Evolutionary conservation across 2,113 vertebrate species (phyloP), one percentile per base, ranked within the genome.

Genomic region (Nycticryphes semicollaris): DNA sequence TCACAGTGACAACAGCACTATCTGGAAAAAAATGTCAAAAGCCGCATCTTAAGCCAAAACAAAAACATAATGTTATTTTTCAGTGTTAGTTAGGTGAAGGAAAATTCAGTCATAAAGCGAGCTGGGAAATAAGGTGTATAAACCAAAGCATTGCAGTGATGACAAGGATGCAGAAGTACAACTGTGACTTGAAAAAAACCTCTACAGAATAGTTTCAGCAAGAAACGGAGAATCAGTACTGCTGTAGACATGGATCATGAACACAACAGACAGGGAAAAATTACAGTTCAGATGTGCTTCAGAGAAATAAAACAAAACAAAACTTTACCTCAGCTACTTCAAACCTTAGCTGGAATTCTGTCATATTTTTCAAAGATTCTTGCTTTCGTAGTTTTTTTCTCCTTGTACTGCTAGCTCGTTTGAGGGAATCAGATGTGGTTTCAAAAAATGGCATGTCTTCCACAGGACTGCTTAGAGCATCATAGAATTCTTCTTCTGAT

Each of bases 401-500:
- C 84, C 95, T 98, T 69, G 67, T 57, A 62, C 94, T 97, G 87
- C 95, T 74, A 45, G 54, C 50, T 51, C 81, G 87, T 56, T 92
- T 90, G 41, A 98, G 87, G 2, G 97, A 95, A 59, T 92, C 96
- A 75, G 97, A 94, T 31, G 97, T 66, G 59, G 97, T 97, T 68
- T 98, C 95, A 94, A 99, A 99, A 96, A 98, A 99, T 4, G 96
- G 78, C 59, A 91, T 20, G 7, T 99, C 99, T 60, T 98, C 98
- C 14, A 99, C 78, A 10, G 99, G 99, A 96, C 99, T 99, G 94
- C 97, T 99, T 41, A 98, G 98, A 47, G 99, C 99, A 93, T 99
- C 99, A 79, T 98, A 99, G 97, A 99, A 99, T 95, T 99, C 99
- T 87, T 99, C 99, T 84, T 99, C 99, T 45, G 99, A 99, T 50